Percentiles rank a stretch among this genome's conserved stretches.
These are phyloP conservation scores for Myotis brandtii DNA, from an alignment of 2,113 vertebrate species.

Conservation along the genomic window DNA sequence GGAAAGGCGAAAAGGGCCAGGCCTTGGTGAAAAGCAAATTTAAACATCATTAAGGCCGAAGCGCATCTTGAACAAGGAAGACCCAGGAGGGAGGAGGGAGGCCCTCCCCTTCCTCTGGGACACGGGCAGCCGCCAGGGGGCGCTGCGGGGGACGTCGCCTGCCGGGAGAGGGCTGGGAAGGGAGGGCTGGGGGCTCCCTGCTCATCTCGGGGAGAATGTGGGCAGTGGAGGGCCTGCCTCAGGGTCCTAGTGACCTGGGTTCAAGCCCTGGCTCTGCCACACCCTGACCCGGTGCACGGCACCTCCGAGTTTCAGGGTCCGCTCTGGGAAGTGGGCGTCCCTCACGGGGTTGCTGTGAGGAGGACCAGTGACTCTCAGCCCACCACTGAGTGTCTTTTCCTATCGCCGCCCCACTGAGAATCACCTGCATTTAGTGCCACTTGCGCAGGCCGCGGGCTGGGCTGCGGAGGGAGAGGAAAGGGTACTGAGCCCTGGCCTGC, in stretches of 20 bases:
- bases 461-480: neutral
- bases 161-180: neutral
- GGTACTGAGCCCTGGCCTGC: neutral
- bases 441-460: neutral
- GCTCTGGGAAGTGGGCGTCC: neutral
- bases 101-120: neutral
- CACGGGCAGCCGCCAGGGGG: neutral
- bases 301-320: neutral
- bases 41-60: constrained; percentile 85
- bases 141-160: neutral
- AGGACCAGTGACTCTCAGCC: too few species aligned
- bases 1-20: constrained; percentile 68
- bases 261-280: neutral
- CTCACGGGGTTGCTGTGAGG: neutral
- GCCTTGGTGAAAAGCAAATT: constrained; percentile 81
- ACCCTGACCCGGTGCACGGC: neutral
- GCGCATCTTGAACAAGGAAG: constrained; percentile 76
- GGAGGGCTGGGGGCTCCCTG: neutral
- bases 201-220: neutral
- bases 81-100: constrained; percentile 60
- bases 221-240: neutral
- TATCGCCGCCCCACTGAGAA: neutral
- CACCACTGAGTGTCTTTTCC: neutral
- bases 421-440: neutral
- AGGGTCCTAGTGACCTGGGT: neutral